Base-by-base conservation (phyloP, 2,797 vertebrate species). In the Catamblyrhynchus diadema region DNA sequence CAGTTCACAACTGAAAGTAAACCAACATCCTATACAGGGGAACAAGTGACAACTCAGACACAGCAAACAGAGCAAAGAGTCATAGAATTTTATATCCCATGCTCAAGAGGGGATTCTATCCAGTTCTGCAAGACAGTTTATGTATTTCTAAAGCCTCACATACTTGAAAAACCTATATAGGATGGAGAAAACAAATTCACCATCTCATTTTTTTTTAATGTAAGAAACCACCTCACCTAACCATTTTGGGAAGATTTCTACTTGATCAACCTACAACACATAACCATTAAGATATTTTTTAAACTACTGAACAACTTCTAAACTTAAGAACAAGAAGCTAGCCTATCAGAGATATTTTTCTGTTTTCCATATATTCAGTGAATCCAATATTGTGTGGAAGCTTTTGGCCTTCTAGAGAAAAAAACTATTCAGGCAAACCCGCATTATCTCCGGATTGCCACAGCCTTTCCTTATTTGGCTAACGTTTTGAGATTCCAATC, bases 391-490 rank as follows among this genome's bases (percentile, higher is more conserved):
- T 33, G 21, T 56, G 66, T 56, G 91, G 73, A 95, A 97, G 95
- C 94, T 97, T 95, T 94, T 91, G 75, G 97, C 93, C 96, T 97
- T 95, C 95, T 96, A 96, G 93, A 98, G 75, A 93, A 95, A 88
- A 96, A 92, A 94, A 86, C 70, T 88, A 82, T 89, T 90, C 95
- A 95, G 97, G 97, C 97, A 98, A 97, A 96, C 97, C 95, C 96
- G 93, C 97, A 98, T 98, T 98, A 98, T 98, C 98, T 98, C 97
- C 54, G 97, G 97, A 98, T 98, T 98, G 97, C 98, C 97, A 97
- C 97, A 98, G 97, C 97, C 98, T 98, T 97, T 98, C 98, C 98
- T 98, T 98, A 98, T 98, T 98, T 98, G 98, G 98, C 98, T 98
- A 98, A 98, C 97, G 96, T 96, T 96, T 97, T 95, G 98, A 97